These are phyloP conservation scores for Oscheius myriophilus DNA, from an alignment of 2,888 invertebrate species.

Conservation along the genomic window DNA sequence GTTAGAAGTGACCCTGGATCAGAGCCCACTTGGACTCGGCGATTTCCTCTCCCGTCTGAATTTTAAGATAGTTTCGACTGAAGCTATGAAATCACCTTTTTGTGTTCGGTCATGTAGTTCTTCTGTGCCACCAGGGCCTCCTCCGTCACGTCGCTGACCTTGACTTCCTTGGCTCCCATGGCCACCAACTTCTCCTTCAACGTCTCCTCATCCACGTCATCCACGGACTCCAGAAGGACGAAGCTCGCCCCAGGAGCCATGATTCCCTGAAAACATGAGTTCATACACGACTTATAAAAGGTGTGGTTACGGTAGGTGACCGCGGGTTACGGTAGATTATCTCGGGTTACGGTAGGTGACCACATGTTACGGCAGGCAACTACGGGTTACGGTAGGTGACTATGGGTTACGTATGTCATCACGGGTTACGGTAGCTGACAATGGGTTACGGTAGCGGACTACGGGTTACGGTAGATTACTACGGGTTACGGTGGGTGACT, in stretches of 20 bases:
- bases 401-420: too few relatives aligned
- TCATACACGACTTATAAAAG: not conserved
- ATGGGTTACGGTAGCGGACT: too few relatives aligned
- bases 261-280: constrained; percentile 37
- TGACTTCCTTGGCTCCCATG: constrained; percentile 32
- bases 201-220: constrained; percentile 33
- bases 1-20: constrained; percentile 39
- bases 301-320: not conserved
- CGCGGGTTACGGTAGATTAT: too few relatives aligned
- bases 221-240: constrained; percentile 51
- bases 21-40: constrained; percentile 33
- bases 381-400: too few relatives aligned
- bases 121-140: constrained; percentile 38
- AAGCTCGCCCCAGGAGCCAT: constrained; percentile 44
- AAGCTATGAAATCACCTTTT: constrained; percentile 22
- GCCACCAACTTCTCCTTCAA: constrained; percentile 7
- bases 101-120: constrained; percentile 48
- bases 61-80: constrained; percentile 17
- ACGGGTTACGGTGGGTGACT: too few relatives aligned
- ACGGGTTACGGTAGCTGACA: too few relatives aligned
- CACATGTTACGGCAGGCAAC: too few relatives aligned
- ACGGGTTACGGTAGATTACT: too few relatives aligned
- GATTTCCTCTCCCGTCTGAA: constrained; percentile 29
- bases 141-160: constrained; percentile 45
- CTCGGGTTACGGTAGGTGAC: too few relatives aligned